Base-by-base conservation (phyloP, 2,113 vertebrate genomes). In the Peromyscus polionotus region DNA sequence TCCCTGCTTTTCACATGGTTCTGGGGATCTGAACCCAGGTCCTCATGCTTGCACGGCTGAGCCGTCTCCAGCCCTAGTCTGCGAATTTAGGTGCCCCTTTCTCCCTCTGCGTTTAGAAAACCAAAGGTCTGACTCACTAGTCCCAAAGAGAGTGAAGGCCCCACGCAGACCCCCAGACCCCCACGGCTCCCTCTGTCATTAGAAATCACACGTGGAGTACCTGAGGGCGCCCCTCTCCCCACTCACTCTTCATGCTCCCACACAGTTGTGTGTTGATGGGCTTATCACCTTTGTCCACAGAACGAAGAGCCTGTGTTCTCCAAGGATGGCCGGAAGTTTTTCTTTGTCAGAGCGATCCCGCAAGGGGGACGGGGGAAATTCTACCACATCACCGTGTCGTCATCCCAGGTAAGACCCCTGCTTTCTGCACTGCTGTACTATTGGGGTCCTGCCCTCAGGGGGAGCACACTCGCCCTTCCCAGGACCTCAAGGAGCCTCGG, bases 271-370 rank as follows among this genome's bases (percentile, higher is more conserved):
- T 36, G 1, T 1, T 77, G 33, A 77, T 8, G 0, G 7, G 7
- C 11, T 24, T 24, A 45, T 84, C 75, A 14, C 45, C 6, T 0
- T 9, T 48, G 11, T 85, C 96, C 57, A 0, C 98, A 99, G 99
- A 99, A 99, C 0, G 99, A 99, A 98, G 98, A 99, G 67, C 99
- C 99, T 0, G 93, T 99, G 86, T 99, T 99, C 95, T 99, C 99
- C 97, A 99, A 98, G 98, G 99, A 99, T 0, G 99, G 99, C 2
- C 98, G 99, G 42, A 99, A 99, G 98, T 98, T 99, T 75, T 99
- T 99, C 98, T 99, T 99, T 20, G 99, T 99, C 2, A 98, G 99
- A 22, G 99, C 99, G 4, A 99, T 99, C 97, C 99, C 99, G 0
- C 99, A 99, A 95, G 99, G 99, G 31, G 99, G 99, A 0, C 97